phyloP scores from a whole-genome alignment of 2,797 vertebrate species.

The Varecia variegata region DNA sequence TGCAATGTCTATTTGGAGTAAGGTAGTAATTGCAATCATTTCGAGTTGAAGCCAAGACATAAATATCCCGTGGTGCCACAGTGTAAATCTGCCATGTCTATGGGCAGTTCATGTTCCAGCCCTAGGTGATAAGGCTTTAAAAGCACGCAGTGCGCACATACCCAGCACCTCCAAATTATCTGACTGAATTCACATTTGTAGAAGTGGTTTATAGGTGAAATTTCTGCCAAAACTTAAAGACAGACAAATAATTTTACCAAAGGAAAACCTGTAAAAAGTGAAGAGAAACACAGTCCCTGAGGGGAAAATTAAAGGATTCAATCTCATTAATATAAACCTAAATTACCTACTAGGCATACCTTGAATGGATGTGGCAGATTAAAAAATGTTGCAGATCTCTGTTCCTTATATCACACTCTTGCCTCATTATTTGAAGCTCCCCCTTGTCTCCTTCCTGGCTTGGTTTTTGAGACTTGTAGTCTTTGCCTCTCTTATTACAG shows the following conservation, averaged over 20 bases:
- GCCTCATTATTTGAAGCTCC: background rate
- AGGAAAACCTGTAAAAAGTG: background rate
- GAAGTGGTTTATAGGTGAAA: background rate
- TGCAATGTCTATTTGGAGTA: background rate
- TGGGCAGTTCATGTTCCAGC: background rate
- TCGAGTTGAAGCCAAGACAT: background rate
- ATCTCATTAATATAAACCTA: background rate
- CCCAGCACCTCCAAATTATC: background rate
- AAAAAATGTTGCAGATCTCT: background rate
- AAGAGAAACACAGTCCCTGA: background rate
- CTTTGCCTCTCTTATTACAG: background rate
- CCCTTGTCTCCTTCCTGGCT: background rate
- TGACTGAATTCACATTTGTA: background rate
- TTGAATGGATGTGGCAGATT: background rate
- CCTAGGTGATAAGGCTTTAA: background rate
- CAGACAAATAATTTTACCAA: background rate
- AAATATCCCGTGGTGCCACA: background rate
- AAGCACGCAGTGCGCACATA: background rate
- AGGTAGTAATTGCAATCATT: background rate
- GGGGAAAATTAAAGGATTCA: background rate
- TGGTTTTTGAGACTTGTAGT: background rate
- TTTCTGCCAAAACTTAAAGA: background rate
- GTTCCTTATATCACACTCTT: background rate
- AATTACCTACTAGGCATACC: no score
- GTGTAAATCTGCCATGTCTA: background rate